Conservation (phyloP, 2,888 invertebrate species). For the Arrhopalites spinosus region DNA sequence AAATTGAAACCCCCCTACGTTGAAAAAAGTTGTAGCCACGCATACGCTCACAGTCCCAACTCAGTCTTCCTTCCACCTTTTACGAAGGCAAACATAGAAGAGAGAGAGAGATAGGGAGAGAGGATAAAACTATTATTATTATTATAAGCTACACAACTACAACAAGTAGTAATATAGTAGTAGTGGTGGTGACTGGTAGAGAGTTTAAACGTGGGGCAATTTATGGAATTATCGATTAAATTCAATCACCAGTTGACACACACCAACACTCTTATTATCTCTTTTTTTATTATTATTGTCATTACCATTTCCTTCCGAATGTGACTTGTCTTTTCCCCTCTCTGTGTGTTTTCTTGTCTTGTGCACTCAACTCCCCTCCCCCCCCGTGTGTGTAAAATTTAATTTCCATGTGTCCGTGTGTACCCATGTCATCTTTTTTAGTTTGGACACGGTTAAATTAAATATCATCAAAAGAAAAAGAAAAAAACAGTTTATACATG, state of each 20-base stretch:
- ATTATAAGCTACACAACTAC: not conserved
- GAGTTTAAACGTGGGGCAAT: conserved; percentile 4
- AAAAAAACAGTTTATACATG: no score
- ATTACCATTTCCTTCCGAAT: conserved; percentile 40
- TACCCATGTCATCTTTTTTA: no score
- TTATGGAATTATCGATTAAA: conserved; percentile 54
- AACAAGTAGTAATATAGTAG: conserved; percentile 17
- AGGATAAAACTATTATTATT: conserved; percentile 7
- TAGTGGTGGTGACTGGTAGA: not conserved
- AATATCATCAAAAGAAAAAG: no score
- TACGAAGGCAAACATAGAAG: not conserved
- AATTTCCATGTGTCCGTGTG: no score
- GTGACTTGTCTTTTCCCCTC: conserved; percentile 16
- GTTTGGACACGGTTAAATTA: no score
- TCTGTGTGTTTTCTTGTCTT: no score
- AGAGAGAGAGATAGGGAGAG: not conserved
- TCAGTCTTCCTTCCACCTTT: conserved; percentile 27
- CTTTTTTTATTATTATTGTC: conserved; percentile 44
- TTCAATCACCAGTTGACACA: conserved; percentile 55
- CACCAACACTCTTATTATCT: not conserved
- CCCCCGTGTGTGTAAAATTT: no score
- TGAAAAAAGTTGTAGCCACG: not conserved
- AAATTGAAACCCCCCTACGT: not conserved
- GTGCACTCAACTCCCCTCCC: no score
- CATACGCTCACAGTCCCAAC: conserved; percentile 34